Evolutionary conservation across 2,888 invertebrate species (phyloP), one percentile per base, ranked within the genome.

Genomic region (Gerris lacustris): DNA sequence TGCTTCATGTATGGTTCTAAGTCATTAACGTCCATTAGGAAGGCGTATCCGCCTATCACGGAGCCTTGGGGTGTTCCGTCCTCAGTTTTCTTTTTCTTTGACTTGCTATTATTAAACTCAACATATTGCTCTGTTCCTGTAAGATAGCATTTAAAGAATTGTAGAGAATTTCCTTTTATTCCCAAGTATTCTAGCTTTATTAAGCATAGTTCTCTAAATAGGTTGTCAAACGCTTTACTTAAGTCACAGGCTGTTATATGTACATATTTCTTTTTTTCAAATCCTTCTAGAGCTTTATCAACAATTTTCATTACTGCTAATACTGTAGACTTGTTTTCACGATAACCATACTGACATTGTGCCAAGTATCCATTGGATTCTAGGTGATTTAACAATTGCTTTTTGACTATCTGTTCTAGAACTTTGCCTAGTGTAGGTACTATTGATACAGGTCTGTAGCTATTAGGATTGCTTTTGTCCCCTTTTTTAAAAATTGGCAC

Each of bases 401-500:
- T 55, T 55, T 11, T 55, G 55, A 55, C 55, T 11, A 55, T 15
- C 55, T 9, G 11, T 55, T 55, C 55, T 55, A 55, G 15, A 11
- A 55, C 15, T 55, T 55, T 55, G 9, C 11, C 9, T 11, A 55
- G 9, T 15, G 15, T 15, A 55, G 55, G 55, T 55, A 55, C 15
- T 9, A 55, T 55, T 11, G 55, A 9, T 55, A 55, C 55, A 11
- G 55, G 55, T 55, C 55, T 55, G 15, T 55, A 55, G 55, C 15
- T 55, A 15, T 55, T 55, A 9, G 15, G 9, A 55, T 9, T 11
- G 11, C 15, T 15, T 55, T 9, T 15, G 15, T 55, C 55, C 9
- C 55, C 55, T 55, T 55, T 55, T 55, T 55, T 55, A 55, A 55
- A 55, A 55, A 55, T 15, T 55, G 55, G 55, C 55, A 55, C 55